Conservation (phyloP, 2,113 vertebrate species). For the Oophaga pumilio region DNA sequence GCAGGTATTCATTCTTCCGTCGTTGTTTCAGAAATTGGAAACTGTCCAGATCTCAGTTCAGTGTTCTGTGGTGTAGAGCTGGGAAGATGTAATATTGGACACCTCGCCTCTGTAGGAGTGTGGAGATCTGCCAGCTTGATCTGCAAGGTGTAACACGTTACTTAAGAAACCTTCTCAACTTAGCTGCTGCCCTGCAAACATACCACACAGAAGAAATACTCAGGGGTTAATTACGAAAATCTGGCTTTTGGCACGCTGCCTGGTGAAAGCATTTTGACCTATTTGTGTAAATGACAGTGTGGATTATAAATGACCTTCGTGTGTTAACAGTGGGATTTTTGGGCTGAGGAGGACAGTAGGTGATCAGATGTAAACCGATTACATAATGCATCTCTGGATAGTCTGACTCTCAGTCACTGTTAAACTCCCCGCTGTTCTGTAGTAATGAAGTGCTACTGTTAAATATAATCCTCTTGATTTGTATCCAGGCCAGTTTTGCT, state of each 20-base stretch:
- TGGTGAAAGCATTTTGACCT: background rate
- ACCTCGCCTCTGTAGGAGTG: too few species aligned
- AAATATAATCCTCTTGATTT: background rate
- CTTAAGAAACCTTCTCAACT: background rate
- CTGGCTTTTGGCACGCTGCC: background rate
- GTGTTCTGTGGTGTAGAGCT: too few species aligned
- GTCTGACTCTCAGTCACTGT: background rate
- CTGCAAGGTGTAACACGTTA: too few species aligned
- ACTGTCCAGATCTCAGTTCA: too few species aligned
- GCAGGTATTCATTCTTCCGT: too few species aligned
- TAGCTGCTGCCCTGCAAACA: background rate
- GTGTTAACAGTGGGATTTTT: background rate
- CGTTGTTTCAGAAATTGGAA: too few species aligned
- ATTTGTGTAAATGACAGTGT: background rate
- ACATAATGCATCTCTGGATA: background rate
- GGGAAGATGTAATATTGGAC: too few species aligned
- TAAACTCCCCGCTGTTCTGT: background rate
- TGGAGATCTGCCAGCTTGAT: too few species aligned
- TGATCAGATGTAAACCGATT: slow-evolving; percentile 10
- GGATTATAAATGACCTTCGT: slow-evolving; percentile 18
- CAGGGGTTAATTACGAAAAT: background rate
- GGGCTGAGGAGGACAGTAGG: slow-evolving; percentile 1
- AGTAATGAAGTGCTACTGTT: slow-evolving; percentile 5
- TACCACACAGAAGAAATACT: background rate
- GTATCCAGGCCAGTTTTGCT: background rate